Evolutionary conservation across 2,888 invertebrate species (phyloP), one percentile per base, ranked within the genome.

Genomic region (Eubasilissa splendida): DNA sequence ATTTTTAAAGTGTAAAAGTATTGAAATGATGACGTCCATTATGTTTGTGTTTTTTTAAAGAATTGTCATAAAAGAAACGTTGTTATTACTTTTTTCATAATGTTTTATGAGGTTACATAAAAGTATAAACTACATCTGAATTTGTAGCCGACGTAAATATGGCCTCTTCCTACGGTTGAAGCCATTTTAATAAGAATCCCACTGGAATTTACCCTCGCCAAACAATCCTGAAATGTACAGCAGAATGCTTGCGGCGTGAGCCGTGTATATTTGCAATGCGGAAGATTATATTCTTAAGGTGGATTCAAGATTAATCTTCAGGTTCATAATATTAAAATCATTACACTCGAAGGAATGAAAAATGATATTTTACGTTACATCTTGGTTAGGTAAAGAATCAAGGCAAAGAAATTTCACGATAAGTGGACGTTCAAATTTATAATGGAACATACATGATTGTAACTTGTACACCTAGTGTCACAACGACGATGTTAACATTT

Each of bases 101-200:
- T 33, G 68, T 68, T 68, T 50, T 33, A 14, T 10, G 68, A 68
- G 14, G 33, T 68, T 68, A 52, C 50, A 68, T 68, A 68, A 14
- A 50, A 68, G 5, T 50, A 50, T 42, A 50, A 10, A 68, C 14
- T 68, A n/a, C n/a, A 14, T 68, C 68, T 68, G 52, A 10, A 68
- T 68, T 50, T 14, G 68, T 66, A 66, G 66, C 50, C 42, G n/a
- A n/a, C 66, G 42, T 68, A 68, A 68, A 68, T 50, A 68, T 68
- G 68, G 68, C 50, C 50, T 68, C 33, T 9, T 50, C n/a, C n/a
- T 68, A 50, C 68, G 68, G 68, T 50, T 68, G 50, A 50, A 50
- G 68, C 50, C 68, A 50, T 68, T 58, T 68, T 68, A 68, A 68
- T 68, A 68, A 68, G 68, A 68, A 68, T 68, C 68, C 50, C 5